Evolutionary conservation across 2,113 vertebrate species (phyloP).

Genomic region (Rhinolophus ferrumequinum): DNA sequence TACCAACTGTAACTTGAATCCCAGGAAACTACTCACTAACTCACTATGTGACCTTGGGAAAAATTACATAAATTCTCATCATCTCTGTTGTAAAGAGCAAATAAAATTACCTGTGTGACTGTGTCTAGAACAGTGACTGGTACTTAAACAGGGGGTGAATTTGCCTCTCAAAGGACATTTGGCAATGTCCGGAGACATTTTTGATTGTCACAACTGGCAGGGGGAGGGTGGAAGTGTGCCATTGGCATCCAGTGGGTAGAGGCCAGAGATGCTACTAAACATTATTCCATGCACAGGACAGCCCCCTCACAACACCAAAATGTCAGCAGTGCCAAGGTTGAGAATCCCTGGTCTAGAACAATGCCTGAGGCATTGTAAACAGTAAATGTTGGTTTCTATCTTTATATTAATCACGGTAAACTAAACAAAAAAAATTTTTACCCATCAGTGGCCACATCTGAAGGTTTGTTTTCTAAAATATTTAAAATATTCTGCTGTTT

Average conservation of each 20-base stretch:
- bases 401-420: background rate
- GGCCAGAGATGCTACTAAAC: background rate
- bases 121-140: background rate
- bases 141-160: background rate
- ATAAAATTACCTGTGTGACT: background rate
- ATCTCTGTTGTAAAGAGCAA: background rate
- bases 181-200: background rate
- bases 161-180: background rate
- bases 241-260: background rate
- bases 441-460: background rate
- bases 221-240: background rate
- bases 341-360: background rate
- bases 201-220: background rate
- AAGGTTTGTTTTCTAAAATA: slow-evolving; percentile 46
- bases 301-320: background rate
- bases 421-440: slow-evolving; percentile 24
- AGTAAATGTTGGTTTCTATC: slow-evolving; percentile 35
- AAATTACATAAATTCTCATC: background rate
- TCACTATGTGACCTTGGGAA: background rate
- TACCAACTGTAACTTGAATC: background rate
- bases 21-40: background rate
- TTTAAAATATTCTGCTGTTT: background rate
- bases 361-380: background rate
- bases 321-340: background rate
- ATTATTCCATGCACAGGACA: background rate